These are phyloP conservation scores for Anthoptus insignis DNA, from an alignment of 2,888 invertebrate genomes.

Conservation along the genomic window DNA sequence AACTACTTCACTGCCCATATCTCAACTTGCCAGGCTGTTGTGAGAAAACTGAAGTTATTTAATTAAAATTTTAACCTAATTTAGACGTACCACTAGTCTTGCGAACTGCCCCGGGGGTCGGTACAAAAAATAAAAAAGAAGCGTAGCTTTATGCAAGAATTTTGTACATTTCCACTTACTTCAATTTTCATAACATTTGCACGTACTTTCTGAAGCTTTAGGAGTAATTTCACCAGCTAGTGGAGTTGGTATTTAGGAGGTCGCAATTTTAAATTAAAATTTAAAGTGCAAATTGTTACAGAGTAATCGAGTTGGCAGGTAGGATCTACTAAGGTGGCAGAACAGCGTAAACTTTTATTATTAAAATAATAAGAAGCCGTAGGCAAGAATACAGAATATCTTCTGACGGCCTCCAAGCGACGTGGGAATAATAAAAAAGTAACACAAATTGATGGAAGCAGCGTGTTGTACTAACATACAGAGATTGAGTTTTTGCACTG, in stretches of 20 bases:
- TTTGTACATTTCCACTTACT: not conserved
- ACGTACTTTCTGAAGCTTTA: slow-evolving; percentile 11
- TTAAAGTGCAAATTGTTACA: slow-evolving; percentile 8
- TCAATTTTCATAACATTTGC: slow-evolving; percentile 14
- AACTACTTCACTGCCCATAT: not conserved
- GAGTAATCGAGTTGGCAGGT: not conserved
- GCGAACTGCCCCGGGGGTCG: not conserved
- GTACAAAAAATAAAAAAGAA: slow-evolving; percentile 1
- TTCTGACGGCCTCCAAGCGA: slow-evolving; percentile 63
- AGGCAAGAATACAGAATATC: slow-evolving; percentile 58
- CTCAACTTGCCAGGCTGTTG: slow-evolving; percentile 6
- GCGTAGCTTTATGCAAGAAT: not conserved
- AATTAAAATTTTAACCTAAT: slow-evolving; percentile 10
- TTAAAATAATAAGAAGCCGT: slow-evolving; percentile 76
- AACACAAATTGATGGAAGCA: slow-evolving; percentile 72
- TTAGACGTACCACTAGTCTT: slow-evolving; percentile 2
- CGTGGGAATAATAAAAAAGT: slow-evolving; percentile 71
- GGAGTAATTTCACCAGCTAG: slow-evolving; percentile 13
- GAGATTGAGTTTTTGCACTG: not conserved
- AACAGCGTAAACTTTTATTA: slow-evolving; percentile 72
- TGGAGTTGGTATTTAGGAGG: not conserved
- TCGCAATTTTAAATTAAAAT: slow-evolving; percentile 12
- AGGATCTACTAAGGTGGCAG: not conserved
- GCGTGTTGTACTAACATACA: slow-evolving; percentile 43
- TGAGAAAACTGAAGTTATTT: slow-evolving; percentile 6